Conservation (phyloP, 2,113 vertebrate species). For the Rafetus swinhoei region DNA sequence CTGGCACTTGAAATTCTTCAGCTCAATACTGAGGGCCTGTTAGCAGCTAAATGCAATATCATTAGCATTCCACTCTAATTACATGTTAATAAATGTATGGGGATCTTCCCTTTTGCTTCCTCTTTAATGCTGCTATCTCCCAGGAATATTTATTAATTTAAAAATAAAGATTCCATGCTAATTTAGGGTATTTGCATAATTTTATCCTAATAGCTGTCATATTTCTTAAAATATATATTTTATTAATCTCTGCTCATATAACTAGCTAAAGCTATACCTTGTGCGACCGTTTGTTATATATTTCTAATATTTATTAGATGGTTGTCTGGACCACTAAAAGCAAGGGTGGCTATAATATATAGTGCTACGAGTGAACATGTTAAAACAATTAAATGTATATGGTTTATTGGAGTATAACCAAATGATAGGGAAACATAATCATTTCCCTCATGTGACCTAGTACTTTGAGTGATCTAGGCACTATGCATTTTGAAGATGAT, state of each 20-base stretch:
- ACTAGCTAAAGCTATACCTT: background rate
- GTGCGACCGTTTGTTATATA: background rate
- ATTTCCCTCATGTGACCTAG: background rate
- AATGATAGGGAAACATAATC: background rate
- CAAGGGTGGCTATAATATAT: background rate
- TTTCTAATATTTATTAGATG: background rate
- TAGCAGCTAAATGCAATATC: too few relatives aligned
- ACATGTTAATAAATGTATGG: background rate
- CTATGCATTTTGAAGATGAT: background rate
- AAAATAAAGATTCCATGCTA: background rate
- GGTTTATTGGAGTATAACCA: background rate
- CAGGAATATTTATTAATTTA: background rate
- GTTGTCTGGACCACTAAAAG: slow-evolving; percentile 22
- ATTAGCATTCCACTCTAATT: background rate
- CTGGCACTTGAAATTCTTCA: too few relatives aligned
- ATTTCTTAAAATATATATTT: background rate
- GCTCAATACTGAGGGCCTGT: too few relatives aligned
- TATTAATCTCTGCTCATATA: background rate
- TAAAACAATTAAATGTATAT: background rate
- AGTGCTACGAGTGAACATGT: background rate
- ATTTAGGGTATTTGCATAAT: background rate
- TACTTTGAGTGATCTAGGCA: background rate
- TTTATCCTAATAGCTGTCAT: background rate
- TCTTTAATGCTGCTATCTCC: background rate
- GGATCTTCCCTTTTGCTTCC: background rate